Base-by-base conservation (phyloP, 2,888 invertebrate genomes). In the Lycia hirtaria region DNA sequence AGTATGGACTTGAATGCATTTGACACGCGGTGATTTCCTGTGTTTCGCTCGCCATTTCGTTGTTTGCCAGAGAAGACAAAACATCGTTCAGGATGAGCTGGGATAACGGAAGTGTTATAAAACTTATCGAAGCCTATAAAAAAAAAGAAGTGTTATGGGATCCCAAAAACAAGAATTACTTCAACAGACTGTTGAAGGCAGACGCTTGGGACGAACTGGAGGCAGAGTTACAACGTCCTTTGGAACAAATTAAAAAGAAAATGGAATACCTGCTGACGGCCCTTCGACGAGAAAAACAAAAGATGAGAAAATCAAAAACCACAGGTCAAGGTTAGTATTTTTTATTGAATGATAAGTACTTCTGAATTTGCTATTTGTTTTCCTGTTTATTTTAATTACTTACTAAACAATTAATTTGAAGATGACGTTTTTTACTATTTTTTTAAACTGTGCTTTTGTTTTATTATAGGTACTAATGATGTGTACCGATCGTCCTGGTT, bases 91-190 rank as follows among this genome's bases (percentile, higher is more conserved):
- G n/a, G n/a, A 52, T 52, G 52, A 57, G 52, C 47, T 58, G 58
- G 53, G 54, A 60, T 44, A 63, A 66, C 43, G 63, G 53, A 60
- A 63, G 53, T 60, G 60, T 62, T 57, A 60, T 66, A 52, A 63
- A 65, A 59, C 55, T 63, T 59, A 65, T 22, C 22, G 22, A 22
- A 51, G 65, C 56, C 56, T 65, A 63, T 56, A 63, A 57, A 61
- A 50, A 53, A 54, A 63, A 55, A 41, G 40, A 63, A 60, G 60
- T 65, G 52, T 59, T 65, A 59, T 61, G 63, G 63, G 57, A 65
- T 49, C 60, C 61, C 60, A n/a, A 52, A 49, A 37, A 65, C 53
- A 63, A 60, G 45, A 60, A 35, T 48, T 65, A 62, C 52, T 65
- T 47, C 59, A 65, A 62, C 56, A 56, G 49, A 28, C 43, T 50